Percentiles rank a stretch among this genome's conserved stretches.
phyloP scores from a whole-genome alignment of 2,113 vertebrate species.

The Engraulis encrasicolus region DNA sequence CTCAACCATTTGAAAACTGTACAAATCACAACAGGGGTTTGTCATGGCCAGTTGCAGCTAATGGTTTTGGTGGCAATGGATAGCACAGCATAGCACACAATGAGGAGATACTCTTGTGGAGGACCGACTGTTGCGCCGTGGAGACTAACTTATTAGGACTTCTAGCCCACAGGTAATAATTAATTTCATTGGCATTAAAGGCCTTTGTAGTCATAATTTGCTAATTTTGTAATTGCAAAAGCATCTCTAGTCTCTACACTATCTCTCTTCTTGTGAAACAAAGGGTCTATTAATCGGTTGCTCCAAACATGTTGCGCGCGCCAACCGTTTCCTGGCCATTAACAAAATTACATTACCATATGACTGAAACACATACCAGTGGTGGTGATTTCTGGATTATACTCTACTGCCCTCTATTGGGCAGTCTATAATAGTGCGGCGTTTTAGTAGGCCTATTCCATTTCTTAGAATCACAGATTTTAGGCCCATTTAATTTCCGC shows the following conservation, averaged over 20 bases:
- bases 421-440: neutral
- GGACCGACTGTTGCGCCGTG: neutral
- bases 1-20: neutral
- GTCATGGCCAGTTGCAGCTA: neutral
- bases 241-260: neutral
- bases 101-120: neutral
- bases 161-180: no score
- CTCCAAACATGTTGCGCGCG: neutral
- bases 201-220: no score
- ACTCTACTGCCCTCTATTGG: neutral
- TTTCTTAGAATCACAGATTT: no score
- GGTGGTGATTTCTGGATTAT: neutral
- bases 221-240: neutral
- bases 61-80: neutral
- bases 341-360: neutral
- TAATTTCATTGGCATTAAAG: no score
- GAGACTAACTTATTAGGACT: neutral
- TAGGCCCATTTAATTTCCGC: no score
- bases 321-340: neutral
- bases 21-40: neutral
- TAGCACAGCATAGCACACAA: neutral
- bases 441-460: no score
- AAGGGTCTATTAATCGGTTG: neutral
- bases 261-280: no score
- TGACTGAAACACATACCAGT: neutral